A percentile compares a stretch with the other conserved stretches of the same genome.
Conservation (phyloP, 2,797 vertebrate genomes). For the Prionace glauca region DNA sequence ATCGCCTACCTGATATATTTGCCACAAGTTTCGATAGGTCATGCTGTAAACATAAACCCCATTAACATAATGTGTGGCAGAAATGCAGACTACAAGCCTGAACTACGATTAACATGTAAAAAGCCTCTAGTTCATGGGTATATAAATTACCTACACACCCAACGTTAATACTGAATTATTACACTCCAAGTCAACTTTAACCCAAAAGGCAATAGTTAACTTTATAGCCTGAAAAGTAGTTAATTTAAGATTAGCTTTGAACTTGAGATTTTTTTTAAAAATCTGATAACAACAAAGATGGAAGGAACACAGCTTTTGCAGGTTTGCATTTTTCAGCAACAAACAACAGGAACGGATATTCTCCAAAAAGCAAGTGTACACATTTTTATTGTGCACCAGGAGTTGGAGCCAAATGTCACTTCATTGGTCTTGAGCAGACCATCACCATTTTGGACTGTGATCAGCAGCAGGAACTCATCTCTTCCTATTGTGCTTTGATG, state of each 20-base stretch:
- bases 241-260: conserved; percentile 2
- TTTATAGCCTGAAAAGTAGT: neutral
- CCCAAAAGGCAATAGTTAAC: neutral
- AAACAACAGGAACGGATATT: neutral
- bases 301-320: neutral
- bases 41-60: conserved; percentile 20
- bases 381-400: neutral
- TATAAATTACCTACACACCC: neutral
- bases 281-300: neutral
- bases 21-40: conserved; percentile 21
- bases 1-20: neutral
- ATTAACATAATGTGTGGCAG: neutral
- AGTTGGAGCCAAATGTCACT: neutral
- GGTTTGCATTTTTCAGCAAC: neutral
- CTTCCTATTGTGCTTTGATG: neutral
- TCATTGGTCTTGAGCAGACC: neutral
- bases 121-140: neutral
- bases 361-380: neutral
- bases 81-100: neutral
- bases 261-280: neutral
- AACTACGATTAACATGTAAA: neutral
- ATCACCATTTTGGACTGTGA: neutral
- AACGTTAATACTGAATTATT: neutral
- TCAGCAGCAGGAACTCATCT: conserved; percentile 5
- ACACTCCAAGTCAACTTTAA: neutral